phyloP scores from a whole-genome alignment of 2,888 invertebrate genomes.

The Parnassius smintheus region DNA sequence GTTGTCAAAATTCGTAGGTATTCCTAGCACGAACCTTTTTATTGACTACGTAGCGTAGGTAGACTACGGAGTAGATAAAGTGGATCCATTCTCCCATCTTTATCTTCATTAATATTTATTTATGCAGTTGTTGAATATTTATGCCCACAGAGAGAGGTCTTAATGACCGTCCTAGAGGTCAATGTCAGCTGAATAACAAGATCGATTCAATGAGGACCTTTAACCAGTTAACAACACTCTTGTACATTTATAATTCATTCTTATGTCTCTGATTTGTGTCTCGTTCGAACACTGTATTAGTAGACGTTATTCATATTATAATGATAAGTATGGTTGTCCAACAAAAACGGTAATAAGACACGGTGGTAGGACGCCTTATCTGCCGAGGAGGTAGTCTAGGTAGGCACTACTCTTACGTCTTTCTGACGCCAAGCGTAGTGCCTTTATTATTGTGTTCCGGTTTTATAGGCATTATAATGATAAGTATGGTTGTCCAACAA shows the following conservation, averaged over 20 bases:
- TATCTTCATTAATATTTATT: slow-evolving; percentile 62
- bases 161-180: slow-evolving; percentile 64
- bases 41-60: slow-evolving; percentile 29
- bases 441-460: too few relatives aligned
- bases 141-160: slow-evolving; percentile 60
- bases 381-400: too few relatives aligned
- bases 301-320: too few relatives aligned
- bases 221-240: slow-evolving; percentile 15
- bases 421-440: too few relatives aligned
- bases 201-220: slow-evolving; percentile 47
- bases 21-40: slow-evolving; percentile 17
- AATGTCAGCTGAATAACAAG: slow-evolving; percentile 62
- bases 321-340: too few relatives aligned
- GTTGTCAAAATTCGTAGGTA: background rate
- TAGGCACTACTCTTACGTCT: too few relatives aligned
- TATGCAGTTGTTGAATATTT: slow-evolving; percentile 62
- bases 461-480: too few relatives aligned
- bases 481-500: too few relatives aligned
- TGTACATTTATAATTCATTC: slow-evolving; percentile 34
- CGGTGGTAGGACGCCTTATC: too few relatives aligned
- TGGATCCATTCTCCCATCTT: slow-evolving; percentile 47
- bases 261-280: slow-evolving; percentile 43
- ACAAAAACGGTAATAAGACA: too few relatives aligned
- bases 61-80: slow-evolving; percentile 34
- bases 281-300: slow-evolving; percentile 31